Base-by-base conservation (phyloP, 2,113 vertebrate species). In the Rhagologus leucostigma region DNA sequence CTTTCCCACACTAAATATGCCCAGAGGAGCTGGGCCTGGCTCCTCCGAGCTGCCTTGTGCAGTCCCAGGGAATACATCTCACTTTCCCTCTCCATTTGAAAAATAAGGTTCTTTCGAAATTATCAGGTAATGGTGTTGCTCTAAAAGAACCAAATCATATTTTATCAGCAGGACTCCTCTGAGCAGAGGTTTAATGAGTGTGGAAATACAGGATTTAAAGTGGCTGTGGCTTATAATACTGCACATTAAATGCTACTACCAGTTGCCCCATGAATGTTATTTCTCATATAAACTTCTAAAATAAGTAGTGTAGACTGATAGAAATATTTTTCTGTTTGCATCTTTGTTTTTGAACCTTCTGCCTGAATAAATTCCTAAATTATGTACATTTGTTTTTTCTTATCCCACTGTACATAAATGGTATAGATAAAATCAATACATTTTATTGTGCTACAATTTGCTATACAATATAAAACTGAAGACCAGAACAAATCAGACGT, bases 91-190 rank as follows among this genome's bases (percentile, higher is more conserved):
- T 68, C 46, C 24, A 63, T 83, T 50, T 76, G 95, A 74, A 60
- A 73, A 89, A 88, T 22, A 89, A 91, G 44, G 41, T 69, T 90
- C 90, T 91, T 68, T 96, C 90, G 71, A 95, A 97, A 97, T 95
- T 93, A 94, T 97, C 95, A 96, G 52, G 87, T 95, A 95, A 97
- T 96, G 76, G 93, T 94, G 95, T 84, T 95, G 75, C 94, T 97
- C 83, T 97, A 42, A 94, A 95, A 96, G 75, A 96, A 65, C 73
- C 56, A 91, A 64, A 63, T 83, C 79, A 44, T 96, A 92, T 95
- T 96, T 91, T 92, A 93, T 83, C 95, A 97, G 95, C 94, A 57
- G 84, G 96, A 62, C 10, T 94, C 74, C 94, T 97, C 93, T 95
- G 93, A 94, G 92, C n/a, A 83, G 87, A 68, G 77, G 59, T 89